A percentile compares a stretch with the other conserved stretches of the same genome.
phyloP scores from a whole-genome alignment of 1,140 invertebrate species.

The Tribolium madens region DNA sequence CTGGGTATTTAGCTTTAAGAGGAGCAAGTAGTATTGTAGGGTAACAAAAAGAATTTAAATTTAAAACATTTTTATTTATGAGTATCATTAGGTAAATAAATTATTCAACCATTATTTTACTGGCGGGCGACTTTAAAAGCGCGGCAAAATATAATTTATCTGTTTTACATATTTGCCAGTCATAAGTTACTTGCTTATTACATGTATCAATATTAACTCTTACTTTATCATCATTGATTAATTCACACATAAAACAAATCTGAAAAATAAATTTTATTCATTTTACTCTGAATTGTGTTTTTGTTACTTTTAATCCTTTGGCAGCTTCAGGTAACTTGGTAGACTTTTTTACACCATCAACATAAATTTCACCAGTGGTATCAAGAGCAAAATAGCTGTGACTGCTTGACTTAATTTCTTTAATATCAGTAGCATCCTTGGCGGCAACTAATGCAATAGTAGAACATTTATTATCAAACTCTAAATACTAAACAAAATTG shows the following conservation, averaged over 20 bases:
- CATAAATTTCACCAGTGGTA: constrained; percentile 55
- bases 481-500: constrained; percentile 57
- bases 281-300: neutral
- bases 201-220: constrained; percentile 57
- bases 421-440: constrained; percentile 13
- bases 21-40: constrained; percentile 88
- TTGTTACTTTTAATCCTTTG: constrained; percentile 57
- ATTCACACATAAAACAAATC: constrained; percentile 58
- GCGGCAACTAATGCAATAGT: constrained; percentile 51
- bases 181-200: constrained; percentile 60
- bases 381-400: constrained; percentile 52
- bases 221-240: constrained; percentile 51
- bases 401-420: constrained; percentile 2
- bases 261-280: constrained; percentile 52
- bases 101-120: constrained; percentile 61
- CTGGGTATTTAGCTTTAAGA: constrained; percentile 86
- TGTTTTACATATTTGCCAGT: constrained; percentile 51
- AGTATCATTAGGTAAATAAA: neutral
- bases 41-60: constrained; percentile 62
- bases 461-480: constrained; percentile 53
- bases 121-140: constrained; percentile 51
- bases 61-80: neutral
- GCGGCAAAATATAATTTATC: constrained; percentile 53
- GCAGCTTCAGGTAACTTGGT: constrained; percentile 55
- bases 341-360: constrained; percentile 58